These are phyloP conservation scores for Apantesis nais DNA, from an alignment of 2,888 invertebrate species.

Conservation along the genomic window DNA sequence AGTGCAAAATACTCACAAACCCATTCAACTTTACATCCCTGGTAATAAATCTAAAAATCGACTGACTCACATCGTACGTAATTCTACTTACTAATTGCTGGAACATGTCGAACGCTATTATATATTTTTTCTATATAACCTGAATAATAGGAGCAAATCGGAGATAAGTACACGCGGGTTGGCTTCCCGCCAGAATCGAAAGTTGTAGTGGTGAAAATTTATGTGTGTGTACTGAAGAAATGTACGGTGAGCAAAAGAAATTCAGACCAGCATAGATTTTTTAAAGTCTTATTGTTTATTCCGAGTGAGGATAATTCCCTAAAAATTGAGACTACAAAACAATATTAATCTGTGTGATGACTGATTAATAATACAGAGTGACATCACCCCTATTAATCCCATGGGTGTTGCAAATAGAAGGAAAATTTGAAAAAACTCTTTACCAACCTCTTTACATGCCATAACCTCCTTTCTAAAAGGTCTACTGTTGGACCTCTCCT, in stretches of 20 bases:
- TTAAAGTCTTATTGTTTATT: slow-evolving; percentile 30
- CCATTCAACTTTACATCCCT: not conserved
- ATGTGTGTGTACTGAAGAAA: slow-evolving; percentile 61
- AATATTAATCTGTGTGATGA: not conserved
- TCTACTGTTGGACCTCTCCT: too few relatives aligned
- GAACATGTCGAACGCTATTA: slow-evolving; percentile 33
- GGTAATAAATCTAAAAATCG: slow-evolving; percentile 11
- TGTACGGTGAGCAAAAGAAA: slow-evolving; percentile 57
- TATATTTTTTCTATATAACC: slow-evolving; percentile 53
- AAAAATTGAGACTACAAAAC: not conserved
- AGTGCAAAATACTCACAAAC: slow-evolving; percentile 9
- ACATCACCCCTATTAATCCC: too few relatives aligned
- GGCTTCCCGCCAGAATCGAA: slow-evolving; percentile 68
- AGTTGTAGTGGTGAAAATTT: slow-evolving; percentile 69
- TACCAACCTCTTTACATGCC: too few relatives aligned
- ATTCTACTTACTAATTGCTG: slow-evolving; percentile 25
- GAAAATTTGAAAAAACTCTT: too few relatives aligned
- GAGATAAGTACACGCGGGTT: slow-evolving; percentile 57
- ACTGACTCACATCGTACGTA: slow-evolving; percentile 10
- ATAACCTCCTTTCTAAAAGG: too few relatives aligned
- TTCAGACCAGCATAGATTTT: slow-evolving; percentile 37
- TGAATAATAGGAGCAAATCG: slow-evolving; percentile 56
- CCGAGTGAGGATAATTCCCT: slow-evolving; percentile 25
- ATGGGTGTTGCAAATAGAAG: too few relatives aligned
- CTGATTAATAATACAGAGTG: too few relatives aligned